Conservation (phyloP, 2,888 invertebrate species). For the Pseudanteris insignis region DNA sequence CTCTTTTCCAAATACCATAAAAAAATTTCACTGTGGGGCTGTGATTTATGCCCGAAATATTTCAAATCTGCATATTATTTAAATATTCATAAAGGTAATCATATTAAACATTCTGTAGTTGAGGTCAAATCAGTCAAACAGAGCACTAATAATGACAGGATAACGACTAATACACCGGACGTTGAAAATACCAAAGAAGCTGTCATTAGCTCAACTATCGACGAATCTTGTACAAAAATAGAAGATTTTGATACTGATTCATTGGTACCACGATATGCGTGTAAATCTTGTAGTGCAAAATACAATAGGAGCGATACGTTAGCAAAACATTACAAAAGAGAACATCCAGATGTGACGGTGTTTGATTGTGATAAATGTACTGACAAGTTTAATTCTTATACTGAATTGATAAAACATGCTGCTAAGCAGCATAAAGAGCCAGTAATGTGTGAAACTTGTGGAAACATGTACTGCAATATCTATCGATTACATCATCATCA, state of each 20-base stretch:
- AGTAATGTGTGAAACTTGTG: slow-evolving; percentile 48
- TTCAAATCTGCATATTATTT: slow-evolving; percentile 25
- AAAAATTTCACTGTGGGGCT: slow-evolving; percentile 27
- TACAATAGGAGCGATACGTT: too few species aligned
- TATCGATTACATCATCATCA: slow-evolving; percentile 37
- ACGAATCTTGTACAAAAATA: too few species aligned
- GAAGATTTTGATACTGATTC: too few species aligned
- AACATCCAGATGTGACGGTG: slow-evolving; percentile 8
- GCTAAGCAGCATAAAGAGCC: slow-evolving; percentile 32
- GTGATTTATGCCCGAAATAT: slow-evolving; percentile 18
- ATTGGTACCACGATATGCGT: too few species aligned
- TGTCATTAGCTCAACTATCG: too few species aligned
- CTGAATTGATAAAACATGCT: slow-evolving; percentile 53
- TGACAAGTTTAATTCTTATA: slow-evolving; percentile 67
- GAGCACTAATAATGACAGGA: too few species aligned
- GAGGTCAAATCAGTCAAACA: too few species aligned
- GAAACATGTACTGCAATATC: slow-evolving; percentile 43
- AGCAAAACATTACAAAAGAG: not conserved
- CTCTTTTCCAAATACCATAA: not conserved
- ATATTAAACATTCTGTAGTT: too few species aligned
- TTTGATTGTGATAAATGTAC: slow-evolving; percentile 50
- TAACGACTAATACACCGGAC: too few species aligned
- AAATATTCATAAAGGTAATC: slow-evolving; percentile 30
- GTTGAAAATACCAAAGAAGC: too few species aligned
- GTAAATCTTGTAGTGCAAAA: too few species aligned